Percentiles rank a stretch among this genome's conserved stretches.
Evolutionary conservation across 2,113 vertebrate species (phyloP).

Genomic region (Thunnus thynnus): DNA sequence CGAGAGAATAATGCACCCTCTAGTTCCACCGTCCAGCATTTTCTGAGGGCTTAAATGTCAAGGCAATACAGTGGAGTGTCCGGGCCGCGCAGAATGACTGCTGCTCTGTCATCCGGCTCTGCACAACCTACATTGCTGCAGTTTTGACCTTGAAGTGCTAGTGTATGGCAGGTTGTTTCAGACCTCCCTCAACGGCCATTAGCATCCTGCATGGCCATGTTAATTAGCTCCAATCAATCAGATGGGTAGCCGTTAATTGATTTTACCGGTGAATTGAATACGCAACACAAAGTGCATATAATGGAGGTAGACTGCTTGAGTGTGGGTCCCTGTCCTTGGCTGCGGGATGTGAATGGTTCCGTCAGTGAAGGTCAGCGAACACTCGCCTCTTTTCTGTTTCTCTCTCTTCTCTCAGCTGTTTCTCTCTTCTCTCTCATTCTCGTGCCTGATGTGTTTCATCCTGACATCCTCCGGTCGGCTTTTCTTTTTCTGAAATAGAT

Average conservation of each 20-base stretch:
- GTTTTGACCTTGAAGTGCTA: constrained; percentile 67
- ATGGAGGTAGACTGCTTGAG: constrained; percentile 17
- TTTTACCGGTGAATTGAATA: constrained; percentile 67
- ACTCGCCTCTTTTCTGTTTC: constrained; percentile 11
- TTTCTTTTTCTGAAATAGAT: not conserved
- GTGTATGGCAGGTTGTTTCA: constrained; percentile 48
- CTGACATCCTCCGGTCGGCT: not conserved
- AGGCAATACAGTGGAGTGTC: constrained; percentile 29
- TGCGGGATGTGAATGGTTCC: constrained; percentile 34
- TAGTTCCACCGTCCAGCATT: constrained; percentile 23
- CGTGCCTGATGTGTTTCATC: not conserved
- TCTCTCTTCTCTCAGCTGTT: not conserved
- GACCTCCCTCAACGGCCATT: constrained; percentile 62
- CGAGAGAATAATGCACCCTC: constrained; percentile 38
- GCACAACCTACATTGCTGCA: constrained; percentile 51
- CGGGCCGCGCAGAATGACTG: constrained; percentile 11
- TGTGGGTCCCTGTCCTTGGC: constrained; percentile 52
- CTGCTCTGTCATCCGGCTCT: constrained; percentile 37
- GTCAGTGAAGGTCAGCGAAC: constrained; percentile 59
- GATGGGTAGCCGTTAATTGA: constrained; percentile 68
- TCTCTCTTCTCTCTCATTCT: not conserved
- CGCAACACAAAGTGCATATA: constrained; percentile 43
- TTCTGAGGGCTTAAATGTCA: constrained; percentile 30
- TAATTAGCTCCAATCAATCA: constrained; percentile 78
- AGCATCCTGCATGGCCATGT: constrained; percentile 58